Base-by-base conservation (phyloP, 2,888 invertebrate species). In the Ochropacha duplaris region DNA sequence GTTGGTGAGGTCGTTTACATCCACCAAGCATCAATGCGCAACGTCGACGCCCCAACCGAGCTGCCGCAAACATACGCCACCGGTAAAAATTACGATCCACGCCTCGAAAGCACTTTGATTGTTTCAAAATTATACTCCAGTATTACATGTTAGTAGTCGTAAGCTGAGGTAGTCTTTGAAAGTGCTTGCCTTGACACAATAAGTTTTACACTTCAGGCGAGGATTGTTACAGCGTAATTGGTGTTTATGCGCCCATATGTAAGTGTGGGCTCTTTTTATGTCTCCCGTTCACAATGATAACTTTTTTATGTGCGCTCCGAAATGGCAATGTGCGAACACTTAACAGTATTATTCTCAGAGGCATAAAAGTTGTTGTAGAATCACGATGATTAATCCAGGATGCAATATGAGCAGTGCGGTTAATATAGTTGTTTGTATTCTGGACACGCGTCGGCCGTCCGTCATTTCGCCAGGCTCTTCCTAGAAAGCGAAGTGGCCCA, bases 401-500 rank as follows among this genome's bases (percentile, higher is more conserved):
- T 80, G 68, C 69, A 66, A 64, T 60, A 65, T 71, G 62, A 68
- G 72, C 66, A 65, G 68, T 65, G 73, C 72, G 69, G 76, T 58
- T 77, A 73, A 78, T 71, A 64, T 54, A 62, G 66, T 74, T 69
- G 71, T 88, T 88, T 83, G 77, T 85, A 90, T 90, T 85, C 90
- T 57, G 62, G 58, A 68, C 74, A 74, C 72, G 79, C 70, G 63
- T 59, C 72, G 58, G 66, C 72, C 81, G 83, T 79, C 79, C 79
- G 81, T 82, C 84, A 84, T 86, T 83, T 86, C 73, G 83, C 83
- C 77, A 78, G 76, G 71, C 76, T 83, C 81, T 90, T 90, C 90
- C 84, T 88, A 87, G 91, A 88, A 90, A 89, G 85, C 82, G 80
- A 81, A 81, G 81, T 84, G 87, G 78, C 84, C 84, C 83, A 88